Conservation (phyloP, 1,140 invertebrate genomes). For the Pseudomyrmex cubaensis region DNA sequence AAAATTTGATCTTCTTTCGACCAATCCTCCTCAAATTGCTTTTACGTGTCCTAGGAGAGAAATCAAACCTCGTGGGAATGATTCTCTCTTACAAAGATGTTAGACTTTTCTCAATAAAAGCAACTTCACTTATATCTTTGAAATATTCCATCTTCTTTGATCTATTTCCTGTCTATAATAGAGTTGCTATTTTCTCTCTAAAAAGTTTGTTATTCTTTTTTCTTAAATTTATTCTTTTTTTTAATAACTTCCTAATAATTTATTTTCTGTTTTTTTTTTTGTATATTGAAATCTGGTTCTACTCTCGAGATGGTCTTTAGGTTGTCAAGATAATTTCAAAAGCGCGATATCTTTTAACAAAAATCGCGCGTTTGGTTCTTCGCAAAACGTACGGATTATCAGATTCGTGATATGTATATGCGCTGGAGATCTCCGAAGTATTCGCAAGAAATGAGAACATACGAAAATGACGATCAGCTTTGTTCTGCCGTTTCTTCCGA, state of each 20-base stretch:
- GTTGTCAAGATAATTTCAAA: not conserved
- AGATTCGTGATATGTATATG: conserved; percentile 69
- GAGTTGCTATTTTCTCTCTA: not conserved
- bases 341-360: not conserved
- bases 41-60: conserved; percentile 4
- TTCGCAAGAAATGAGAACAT: conserved; percentile 42
- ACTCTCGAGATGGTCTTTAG: not conserved
- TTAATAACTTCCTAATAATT: not conserved
- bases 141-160: conserved; percentile 22
- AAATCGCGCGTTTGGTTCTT: conserved; percentile 22
- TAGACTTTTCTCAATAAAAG: not conserved
- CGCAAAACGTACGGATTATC: conserved; percentile 37
- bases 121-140: not conserved
- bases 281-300: not conserved
- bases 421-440: conserved; percentile 52
- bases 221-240: not conserved
- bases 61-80: conserved; percentile 18
- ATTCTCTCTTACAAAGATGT: not conserved
- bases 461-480: conserved; percentile 6
- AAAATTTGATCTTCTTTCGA: not conserved
- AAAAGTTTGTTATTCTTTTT: not conserved
- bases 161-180: conserved; percentile 11
- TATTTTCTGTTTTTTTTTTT: too few relatives aligned
- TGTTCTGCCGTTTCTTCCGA: not conserved
- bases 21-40: conserved; percentile 13